phyloP scores from a whole-genome alignment of 2,797 vertebrate species.

The Cercopithecus hamlyni region DNA sequence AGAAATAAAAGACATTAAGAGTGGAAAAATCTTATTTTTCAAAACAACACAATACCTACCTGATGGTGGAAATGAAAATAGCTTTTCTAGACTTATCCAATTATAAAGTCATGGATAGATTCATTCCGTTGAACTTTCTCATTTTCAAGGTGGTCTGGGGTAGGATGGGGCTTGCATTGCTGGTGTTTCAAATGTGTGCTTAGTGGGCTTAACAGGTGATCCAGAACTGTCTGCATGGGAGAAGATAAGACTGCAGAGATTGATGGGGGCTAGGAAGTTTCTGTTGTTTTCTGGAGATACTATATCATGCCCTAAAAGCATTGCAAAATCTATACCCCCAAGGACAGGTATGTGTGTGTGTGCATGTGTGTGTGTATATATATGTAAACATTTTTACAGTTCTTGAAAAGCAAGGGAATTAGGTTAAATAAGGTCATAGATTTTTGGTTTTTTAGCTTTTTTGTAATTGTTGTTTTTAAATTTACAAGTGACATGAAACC shows the following conservation, averaged over 20 bases:
- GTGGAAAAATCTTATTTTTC: not conserved
- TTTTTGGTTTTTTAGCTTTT: too few species aligned
- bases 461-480: not conserved
- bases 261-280: not conserved
- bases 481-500: not conserved
- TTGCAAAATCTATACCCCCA: not conserved
- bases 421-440: not conserved
- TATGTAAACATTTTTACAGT: not conserved
- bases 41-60: not conserved
- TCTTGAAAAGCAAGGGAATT: not conserved
- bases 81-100: not conserved
- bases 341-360: not conserved
- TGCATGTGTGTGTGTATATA: rapidly evolving
- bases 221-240: not conserved
- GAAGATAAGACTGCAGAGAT: not conserved
- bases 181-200: not conserved
- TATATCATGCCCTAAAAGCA: not conserved
- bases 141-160: not conserved
- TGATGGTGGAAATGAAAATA: not conserved
- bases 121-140: not conserved
- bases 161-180: not conserved
- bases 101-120: not conserved
- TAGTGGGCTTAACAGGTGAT: not conserved
- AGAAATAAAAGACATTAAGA: not conserved
- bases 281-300: not conserved